These are phyloP conservation scores for Urocitellus parryii DNA, from an alignment of 2,113 vertebrate genomes.

Conservation along the genomic window DNA sequence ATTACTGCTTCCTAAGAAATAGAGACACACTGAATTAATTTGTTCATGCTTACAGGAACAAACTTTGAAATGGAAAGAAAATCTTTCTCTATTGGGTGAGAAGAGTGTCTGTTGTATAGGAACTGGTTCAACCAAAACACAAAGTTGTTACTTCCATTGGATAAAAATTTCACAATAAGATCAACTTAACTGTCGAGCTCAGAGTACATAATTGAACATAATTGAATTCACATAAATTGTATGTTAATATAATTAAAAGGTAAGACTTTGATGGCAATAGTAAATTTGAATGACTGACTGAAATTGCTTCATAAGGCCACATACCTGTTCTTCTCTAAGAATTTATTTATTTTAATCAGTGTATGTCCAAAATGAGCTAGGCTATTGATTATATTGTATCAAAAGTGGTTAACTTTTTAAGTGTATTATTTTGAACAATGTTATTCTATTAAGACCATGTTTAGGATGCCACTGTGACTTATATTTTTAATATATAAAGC, in stretches of 20 bases:
- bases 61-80: slow-evolving; percentile 50
- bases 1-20: neutral
- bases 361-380: neutral
- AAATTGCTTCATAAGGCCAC: slow-evolving; percentile 32
- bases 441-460: too few relatives aligned
- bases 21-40: slow-evolving; percentile 11
- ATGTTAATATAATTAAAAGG: neutral
- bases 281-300: slow-evolving; percentile 50
- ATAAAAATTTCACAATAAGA: neutral
- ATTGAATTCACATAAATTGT: neutral
- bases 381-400: slow-evolving; percentile 24
- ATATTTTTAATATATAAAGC: slow-evolving; percentile 65
- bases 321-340: neutral
- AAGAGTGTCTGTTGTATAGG: neutral
- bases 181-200: neutral
- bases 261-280: neutral
- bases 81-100: neutral
- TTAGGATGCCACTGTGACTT: too few relatives aligned
- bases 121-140: neutral
- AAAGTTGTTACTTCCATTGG: neutral
- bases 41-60: slow-evolving; percentile 23
- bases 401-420: slow-evolving; percentile 63
- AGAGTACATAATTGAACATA: neutral
- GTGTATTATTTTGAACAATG: slow-evolving; percentile 45
- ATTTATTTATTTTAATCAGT: slow-evolving; percentile 40